Base-by-base conservation (phyloP, 1,140 invertebrate genomes). In the Heliconius congener region DNA sequence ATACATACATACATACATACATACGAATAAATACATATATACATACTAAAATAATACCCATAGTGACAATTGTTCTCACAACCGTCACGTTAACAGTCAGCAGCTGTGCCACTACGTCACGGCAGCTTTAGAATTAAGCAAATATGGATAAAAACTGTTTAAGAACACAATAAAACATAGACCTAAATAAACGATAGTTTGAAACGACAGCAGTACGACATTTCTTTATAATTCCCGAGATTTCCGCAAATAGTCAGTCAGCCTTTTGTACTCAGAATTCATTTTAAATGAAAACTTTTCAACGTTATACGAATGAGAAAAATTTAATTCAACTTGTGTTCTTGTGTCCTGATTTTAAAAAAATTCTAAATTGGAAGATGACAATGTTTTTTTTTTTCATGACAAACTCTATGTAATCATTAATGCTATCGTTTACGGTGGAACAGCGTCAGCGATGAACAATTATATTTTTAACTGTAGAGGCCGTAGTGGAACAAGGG, bases 251-350 rank as follows among this genome's bases (percentile, higher is more conserved):
- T 55, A 75, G 55, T 60, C 57, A 75, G 55, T 60, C 55, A 66
- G 74, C 27, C 74, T 78, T 78, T 78, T 78, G 71, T 73, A 72
- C 74, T 78, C 76, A 71, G 60, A 34, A 60, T 81, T 77, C 50
- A 81, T 73, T 78, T 78, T 78, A 78, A 73, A 50, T 39, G 46
- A 27, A 74, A 70, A 77, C 73, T 77, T 66, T 66, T 74, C 73
- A 81, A 60, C 57, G 46, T 57, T 66, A 66, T 23, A 66, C 57
- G 57, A 66, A 66, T 66, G 23, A 30, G 23, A 66, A 66, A 66
- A 66, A 66, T 13, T 27, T 66, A 30, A 66, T 66, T 66, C 23
- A 27, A 23, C 57, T 66, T 27, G 23, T 66, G 57, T 66, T 66
- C 11, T 66, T 27, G 23, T 66, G 57, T 66, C 23, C 57, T 66